Base-by-base conservation (phyloP, 1,140 invertebrate genomes). In the Drosophila serrata region DNA sequence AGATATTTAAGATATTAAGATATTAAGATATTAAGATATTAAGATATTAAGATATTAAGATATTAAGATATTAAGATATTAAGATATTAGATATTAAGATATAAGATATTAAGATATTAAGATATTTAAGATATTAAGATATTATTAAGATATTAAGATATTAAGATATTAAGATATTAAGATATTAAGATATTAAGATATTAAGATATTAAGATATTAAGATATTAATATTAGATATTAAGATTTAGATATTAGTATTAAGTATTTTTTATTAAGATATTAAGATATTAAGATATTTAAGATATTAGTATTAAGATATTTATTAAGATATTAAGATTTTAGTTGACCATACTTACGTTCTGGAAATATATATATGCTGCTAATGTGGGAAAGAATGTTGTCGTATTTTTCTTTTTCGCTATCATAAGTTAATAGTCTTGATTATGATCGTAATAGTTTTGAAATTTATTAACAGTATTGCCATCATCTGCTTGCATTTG, bases 361-460 rank as follows among this genome's bases (percentile, higher is more conserved):
- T 19, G 88, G 88, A 80, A 91, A 91, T 7, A 91, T 58, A 55
- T 91, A 91, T 42, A 91, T 76, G 65, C 73, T 90, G 58, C 61
- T 90, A n/a, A 82, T 81, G 35, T 85, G 81, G 17, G 88, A 91
- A 29, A 88, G 69, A 75, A 88, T 78, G 35, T 68, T 81, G 15
- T 84, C 85, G 43, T 75, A 55, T 63, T 85, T 75, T 19, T 90
- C 81, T 24, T 73, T 69, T 15, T 72, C 57, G 27, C 69, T 24
- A 39, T 64, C 24, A 19, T 40, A 35, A 15, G 31, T 6, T 39
- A 40, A 48, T 68, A 39, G 35, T 67, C 43, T 46, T 13, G 4
- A 29, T 70, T 29, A 4, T 75, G 39, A 27, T 65, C 46, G 0
- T 57, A 29, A 40, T 22, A 45, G 12, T 57, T 43, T 29, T 49